Evolutionary conservation across 2,113 vertebrate genomes (phyloP).

Genomic region (Suricata suricatta): DNA sequence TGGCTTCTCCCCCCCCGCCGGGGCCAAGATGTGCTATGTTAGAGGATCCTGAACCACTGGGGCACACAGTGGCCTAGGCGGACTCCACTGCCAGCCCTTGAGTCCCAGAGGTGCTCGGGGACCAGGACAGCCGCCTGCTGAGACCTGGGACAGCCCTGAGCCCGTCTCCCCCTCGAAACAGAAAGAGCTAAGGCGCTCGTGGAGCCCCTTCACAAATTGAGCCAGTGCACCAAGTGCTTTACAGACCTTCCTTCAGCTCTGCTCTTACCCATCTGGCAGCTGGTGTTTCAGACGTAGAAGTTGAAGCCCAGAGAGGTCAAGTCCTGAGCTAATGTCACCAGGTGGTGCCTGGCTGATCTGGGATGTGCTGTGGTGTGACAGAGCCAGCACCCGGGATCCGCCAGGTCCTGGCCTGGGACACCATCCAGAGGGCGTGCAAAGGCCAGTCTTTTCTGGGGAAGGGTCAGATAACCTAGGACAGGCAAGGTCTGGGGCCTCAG

Average conservation of each 20-base stretch:
- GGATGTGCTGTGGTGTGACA: background rate
- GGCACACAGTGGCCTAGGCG: background rate
- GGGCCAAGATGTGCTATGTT: background rate
- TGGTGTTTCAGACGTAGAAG: background rate
- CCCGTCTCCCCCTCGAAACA: background rate
- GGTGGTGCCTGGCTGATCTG: background rate
- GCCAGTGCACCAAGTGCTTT: background rate
- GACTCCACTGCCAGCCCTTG: background rate
- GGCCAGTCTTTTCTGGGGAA: background rate
- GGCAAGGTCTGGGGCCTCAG: background rate
- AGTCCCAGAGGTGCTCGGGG: background rate
- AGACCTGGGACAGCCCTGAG: background rate
- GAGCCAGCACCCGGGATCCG: background rate
- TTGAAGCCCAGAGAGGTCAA: background rate
- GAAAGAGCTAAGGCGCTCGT: rapidly evolving
- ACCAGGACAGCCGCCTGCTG: background rate
- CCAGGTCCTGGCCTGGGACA: background rate
- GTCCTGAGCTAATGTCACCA: background rate
- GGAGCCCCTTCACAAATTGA: rapidly evolving
- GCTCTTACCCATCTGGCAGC: background rate
- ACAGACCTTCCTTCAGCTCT: rapidly evolving
- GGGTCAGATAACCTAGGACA: slow-evolving; percentile 8
- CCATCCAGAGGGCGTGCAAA: background rate
- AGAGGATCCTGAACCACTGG: background rate
- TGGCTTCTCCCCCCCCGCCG: background rate